Percentiles rank a stretch among this genome's conserved stretches.
These are phyloP conservation scores for Benthosema pterotum DNA, from an alignment of 2,797 vertebrate species.

Conservation along the genomic window DNA sequence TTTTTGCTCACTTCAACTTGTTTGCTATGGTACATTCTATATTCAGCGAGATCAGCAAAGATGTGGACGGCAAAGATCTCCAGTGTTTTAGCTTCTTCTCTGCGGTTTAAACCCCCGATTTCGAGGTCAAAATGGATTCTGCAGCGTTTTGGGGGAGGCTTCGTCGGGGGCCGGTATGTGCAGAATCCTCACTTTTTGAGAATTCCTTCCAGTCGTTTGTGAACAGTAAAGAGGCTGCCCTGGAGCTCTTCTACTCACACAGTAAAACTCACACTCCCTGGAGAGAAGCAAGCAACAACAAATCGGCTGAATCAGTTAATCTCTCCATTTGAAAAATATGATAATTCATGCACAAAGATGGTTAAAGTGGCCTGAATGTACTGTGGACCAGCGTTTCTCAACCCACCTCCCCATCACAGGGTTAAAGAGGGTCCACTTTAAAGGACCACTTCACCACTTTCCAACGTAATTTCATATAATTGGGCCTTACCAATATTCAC, in stretches of 20 bases:
- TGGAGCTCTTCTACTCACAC: slow-evolving; percentile 8
- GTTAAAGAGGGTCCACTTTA: no score
- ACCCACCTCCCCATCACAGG: no score
- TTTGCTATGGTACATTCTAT: not conserved
- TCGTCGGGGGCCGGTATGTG: not conserved
- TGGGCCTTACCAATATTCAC: no score
- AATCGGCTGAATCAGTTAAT: no score
- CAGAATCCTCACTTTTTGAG: slow-evolving; percentile 11
- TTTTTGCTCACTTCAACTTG: not conserved
- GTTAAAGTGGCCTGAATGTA: no score
- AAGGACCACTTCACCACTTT: no score
- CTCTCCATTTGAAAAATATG: no score
- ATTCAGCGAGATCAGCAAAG: not conserved
- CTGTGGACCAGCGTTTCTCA: no score
- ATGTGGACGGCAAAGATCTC: not conserved
- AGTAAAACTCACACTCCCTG: no score
- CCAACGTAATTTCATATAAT: no score
- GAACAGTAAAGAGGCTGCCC: slow-evolving; percentile 13
- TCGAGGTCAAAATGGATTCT: slow-evolving; percentile 10
- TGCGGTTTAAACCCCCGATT: slow-evolving; percentile 9
- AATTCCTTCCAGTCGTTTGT: slow-evolving; percentile 28
- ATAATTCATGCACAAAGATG: no score
- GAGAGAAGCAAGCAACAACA: no score
- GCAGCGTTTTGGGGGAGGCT: not conserved
- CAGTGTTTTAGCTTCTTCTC: not conserved